Base-by-base conservation (phyloP, 2,888 invertebrate species). In the Eristalinus aeneus region DNA sequence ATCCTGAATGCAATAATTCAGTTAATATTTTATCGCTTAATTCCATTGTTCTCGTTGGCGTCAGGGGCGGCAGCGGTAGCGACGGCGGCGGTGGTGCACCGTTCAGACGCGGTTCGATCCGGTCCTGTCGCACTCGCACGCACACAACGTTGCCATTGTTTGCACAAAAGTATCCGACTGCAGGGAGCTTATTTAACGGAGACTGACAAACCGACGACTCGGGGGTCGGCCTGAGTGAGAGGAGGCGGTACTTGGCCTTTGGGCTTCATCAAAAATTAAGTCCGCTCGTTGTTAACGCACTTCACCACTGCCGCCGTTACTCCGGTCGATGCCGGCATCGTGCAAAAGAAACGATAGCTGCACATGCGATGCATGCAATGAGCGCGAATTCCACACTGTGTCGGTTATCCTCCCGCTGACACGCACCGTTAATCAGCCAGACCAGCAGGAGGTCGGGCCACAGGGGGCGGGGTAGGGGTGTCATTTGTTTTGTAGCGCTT, bases 11-110 rank as follows among this genome's bases (percentile, higher is more conserved):
- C 68, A 84, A 79, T 84, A 68, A 73, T 68, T 74, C 68, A 78
- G 58, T 74, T 74, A 78, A 78, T 84, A 78, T 84, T 84, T 75
- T 64, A 79, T 84, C 71, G 65, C 74, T 75, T 79, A 75, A 79
- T 79, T 79, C 79, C 71, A 84, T 79, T 84, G 79, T 84, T 72
- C 64, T 65, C 54, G 12, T 10, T 56, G 56, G 16, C 16, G 46
- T 16, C 46, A 16, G 46, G 8, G 16, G 27, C 27, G 27, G 27
- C 27, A 5, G 5, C 54, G 12, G n/a, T 23, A 23, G 8, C 16
- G 46, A 8, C 46, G 8, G 46, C n/a, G 16, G 8, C 8, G 5
- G n/a, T 16, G 46, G 1, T 20, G 27, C 27, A 27, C 16, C 8
- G 39, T 12, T 39, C 39, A 12, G n/a, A 34, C 34, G 8, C 2